Evolutionary conservation across 2,888 invertebrate species (phyloP).

Genomic region (Priocnemis perturbator): DNA sequence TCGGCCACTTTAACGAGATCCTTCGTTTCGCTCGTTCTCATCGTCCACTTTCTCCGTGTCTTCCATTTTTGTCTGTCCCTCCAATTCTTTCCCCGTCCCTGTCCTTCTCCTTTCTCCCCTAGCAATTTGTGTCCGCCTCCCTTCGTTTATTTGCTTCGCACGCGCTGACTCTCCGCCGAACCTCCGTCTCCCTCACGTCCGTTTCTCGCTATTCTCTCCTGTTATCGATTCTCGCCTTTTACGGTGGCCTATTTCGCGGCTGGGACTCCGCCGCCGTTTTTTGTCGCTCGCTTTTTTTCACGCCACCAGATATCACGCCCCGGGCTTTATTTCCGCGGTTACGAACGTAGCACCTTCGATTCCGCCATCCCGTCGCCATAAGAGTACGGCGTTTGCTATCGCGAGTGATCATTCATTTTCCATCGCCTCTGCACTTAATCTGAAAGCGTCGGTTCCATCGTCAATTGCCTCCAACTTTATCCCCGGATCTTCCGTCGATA

Average conservation of each 20-base stretch:
- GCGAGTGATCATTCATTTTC: too few relatives aligned
- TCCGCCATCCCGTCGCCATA: too few relatives aligned
- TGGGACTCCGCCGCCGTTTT: background rate
- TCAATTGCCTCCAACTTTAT: too few relatives aligned
- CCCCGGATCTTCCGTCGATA: too few relatives aligned
- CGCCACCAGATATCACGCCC: slow-evolving; percentile 5
- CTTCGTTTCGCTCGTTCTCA: too few relatives aligned
- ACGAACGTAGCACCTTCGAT: too few relatives aligned
- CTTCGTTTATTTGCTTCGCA: background rate
- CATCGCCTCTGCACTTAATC: too few relatives aligned
- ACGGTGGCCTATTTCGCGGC: slow-evolving; percentile 3
- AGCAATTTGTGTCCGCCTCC: slow-evolving; percentile 25
- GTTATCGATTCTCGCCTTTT: slow-evolving; percentile 9
- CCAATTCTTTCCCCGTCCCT: slow-evolving; percentile 37
- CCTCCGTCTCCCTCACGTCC: background rate
- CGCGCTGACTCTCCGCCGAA: background rate
- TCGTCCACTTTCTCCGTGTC: too few relatives aligned
- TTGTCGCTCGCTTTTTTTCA: slow-evolving; percentile 1
- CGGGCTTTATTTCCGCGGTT: background rate
- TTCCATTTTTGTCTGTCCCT: slow-evolving; percentile 12
- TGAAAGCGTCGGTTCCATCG: too few relatives aligned
- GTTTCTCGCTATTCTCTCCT: background rate
- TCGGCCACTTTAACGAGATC: slow-evolving; percentile 47
- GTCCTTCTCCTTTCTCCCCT: background rate
- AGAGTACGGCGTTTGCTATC: too few relatives aligned